Evolutionary conservation across 2,888 invertebrate species (phyloP).

Genomic region (Papilio gigon): DNA sequence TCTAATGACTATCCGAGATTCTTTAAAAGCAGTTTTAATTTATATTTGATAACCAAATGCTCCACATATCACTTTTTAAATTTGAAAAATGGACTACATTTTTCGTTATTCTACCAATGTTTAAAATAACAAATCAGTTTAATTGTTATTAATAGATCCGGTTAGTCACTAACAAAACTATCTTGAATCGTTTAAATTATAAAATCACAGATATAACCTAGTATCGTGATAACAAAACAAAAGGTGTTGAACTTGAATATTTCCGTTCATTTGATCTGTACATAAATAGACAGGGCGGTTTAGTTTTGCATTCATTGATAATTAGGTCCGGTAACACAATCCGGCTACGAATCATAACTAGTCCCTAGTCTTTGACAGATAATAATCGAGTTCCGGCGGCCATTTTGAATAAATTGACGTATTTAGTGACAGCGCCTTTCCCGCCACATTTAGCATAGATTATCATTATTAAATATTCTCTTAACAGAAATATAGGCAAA

Average conservation of each 20-base stretch:
- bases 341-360: constrained; percentile 41
- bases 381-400: constrained; percentile 44
- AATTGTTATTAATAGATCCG: not conserved
- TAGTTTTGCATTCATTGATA: constrained; percentile 41
- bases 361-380: constrained; percentile 42
- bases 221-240: constrained; percentile 24
- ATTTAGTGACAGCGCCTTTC: constrained; percentile 44
- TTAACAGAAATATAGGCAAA: no score
- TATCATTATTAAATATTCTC: no score
- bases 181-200: not conserved
- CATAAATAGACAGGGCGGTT: constrained; percentile 32
- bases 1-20: not conserved
- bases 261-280: constrained; percentile 12
- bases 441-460: constrained; percentile 29
- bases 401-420: constrained; percentile 49
- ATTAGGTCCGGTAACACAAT: constrained; percentile 44
- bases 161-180: not conserved
- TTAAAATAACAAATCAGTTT: not conserved
- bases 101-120: not conserved
- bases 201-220: not conserved
- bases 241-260: constrained; percentile 19
- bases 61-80: not conserved
- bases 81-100: not conserved
- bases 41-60: not conserved
- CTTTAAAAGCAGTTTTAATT: not conserved